Percentiles rank a stretch among this genome's conserved stretches.
Conservation (phyloP, 2,797 vertebrate species). For the Naso thynnoides region DNA sequence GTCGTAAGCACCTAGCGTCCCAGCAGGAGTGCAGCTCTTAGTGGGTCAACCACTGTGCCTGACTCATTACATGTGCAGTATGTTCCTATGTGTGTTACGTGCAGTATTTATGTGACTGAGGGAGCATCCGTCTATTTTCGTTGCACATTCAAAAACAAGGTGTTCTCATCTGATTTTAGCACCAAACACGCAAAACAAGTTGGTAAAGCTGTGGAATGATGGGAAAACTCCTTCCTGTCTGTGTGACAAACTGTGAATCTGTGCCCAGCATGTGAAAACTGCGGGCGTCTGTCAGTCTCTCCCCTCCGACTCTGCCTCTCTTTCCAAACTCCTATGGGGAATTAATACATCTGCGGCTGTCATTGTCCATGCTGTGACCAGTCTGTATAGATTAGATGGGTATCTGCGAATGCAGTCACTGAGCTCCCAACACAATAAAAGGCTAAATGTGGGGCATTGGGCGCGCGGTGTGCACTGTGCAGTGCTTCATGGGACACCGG, state of each 20-base stretch:
- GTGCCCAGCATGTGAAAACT: constrained; percentile 1
- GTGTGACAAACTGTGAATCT: neutral
- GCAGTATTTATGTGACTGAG: constrained; percentile 2
- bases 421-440: constrained; percentile 63
- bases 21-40: constrained; percentile 43
- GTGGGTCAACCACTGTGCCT: constrained; percentile 19
- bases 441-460: constrained; percentile 45
- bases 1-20: constrained; percentile 21
- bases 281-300: constrained; percentile 1
- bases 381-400: constrained; percentile 35
- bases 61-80: constrained; percentile 16
- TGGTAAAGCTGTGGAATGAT: neutral
- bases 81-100: constrained; percentile 1
- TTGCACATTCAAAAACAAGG: neutral
- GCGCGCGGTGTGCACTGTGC: constrained; percentile 43
- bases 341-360: constrained; percentile 31
- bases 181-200: neutral
- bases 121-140: neutral
- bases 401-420: constrained; percentile 42
- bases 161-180: neutral
- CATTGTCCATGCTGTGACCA: constrained; percentile 42
- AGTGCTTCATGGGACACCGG: constrained; percentile 64
- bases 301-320: neutral
- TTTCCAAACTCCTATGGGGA: constrained; percentile 9
- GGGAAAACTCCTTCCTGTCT: neutral